Evolutionary conservation across 2,888 invertebrate species (phyloP), one percentile per base, ranked within the genome.

Genomic region (Synergus japonicus): DNA sequence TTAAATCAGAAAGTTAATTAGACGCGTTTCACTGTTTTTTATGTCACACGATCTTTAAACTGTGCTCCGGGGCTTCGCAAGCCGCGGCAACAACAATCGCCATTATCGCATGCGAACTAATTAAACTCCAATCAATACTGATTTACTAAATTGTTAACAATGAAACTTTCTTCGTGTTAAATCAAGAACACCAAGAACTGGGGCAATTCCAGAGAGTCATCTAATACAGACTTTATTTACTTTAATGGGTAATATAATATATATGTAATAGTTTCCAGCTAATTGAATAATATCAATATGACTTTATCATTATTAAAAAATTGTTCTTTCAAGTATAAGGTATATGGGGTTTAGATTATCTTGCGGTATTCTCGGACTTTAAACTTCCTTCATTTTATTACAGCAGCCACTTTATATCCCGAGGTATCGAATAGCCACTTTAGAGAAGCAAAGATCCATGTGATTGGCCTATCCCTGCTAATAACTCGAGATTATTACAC

Each of bases 1-100:
- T 90, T 88, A 89, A 90, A 90, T 90, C 89, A 87, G 89, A 90
- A 89, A 89, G 89, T 90, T 90, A 90, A 90, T 90, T 90, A 90
- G 89, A 88, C 88, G 88, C 87, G 88, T 87, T 87, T 88, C 86
- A 85, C 87, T 87, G 88, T 89, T 86, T 84, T 83, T 85, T 79
- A 80, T 83, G 83, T 85, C 84, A 83, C 81, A 43, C 67, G 63
- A 60, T 37, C 66, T 76, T 69, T 73, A 37, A 54, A 49, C 49
- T 9, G n/a, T 46, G 69, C 69, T 79, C 66, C 44, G 69, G 67
- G 67, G 81, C 82, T 79, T 80, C 81, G 29, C 81, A 80, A 84
- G 81, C 83, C 80, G 76, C 79, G 80, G 77, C 81, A 63, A 76
- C 79, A 77, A 79, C 76, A 73, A 65, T 84, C 85, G 86, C 86